A percentile compares a stretch with the other conserved stretches of the same genome.
Evolutionary conservation across 2,797 vertebrate species (phyloP).

Genomic region (Meriones psammophilus): DNA sequence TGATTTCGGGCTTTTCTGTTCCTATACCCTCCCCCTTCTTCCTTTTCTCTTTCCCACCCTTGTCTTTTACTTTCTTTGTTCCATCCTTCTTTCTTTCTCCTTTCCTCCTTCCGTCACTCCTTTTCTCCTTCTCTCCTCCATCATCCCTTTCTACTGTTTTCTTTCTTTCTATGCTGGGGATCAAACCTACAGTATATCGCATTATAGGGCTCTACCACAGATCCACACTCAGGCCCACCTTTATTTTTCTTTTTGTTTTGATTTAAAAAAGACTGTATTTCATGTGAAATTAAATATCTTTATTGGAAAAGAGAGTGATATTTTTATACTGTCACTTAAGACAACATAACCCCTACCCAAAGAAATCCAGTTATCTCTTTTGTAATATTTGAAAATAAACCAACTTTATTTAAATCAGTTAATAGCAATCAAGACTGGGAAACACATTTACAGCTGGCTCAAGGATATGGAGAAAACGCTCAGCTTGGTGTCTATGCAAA

Average conservation of each 20-base stretch:
- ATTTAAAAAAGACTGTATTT: conserved; percentile 26
- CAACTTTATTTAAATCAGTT: conserved; percentile 88
- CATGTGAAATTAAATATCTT: conserved; percentile 29
- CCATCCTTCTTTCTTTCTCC: not conserved
- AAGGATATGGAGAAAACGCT: conserved; percentile 68
- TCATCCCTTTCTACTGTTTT: not conserved
- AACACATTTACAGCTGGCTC: conserved; percentile 79
- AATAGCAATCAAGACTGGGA: conserved; percentile 79
- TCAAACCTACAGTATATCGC: not conserved
- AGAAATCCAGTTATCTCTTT: conserved; percentile 70
- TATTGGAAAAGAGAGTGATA: not conserved
- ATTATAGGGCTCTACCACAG: not conserved
- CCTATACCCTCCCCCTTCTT: too few species aligned
- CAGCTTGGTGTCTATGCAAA: conserved; percentile 75
- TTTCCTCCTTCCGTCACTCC: not conserved
- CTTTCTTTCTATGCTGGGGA: not conserved
- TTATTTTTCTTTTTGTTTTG: conserved; percentile 17
- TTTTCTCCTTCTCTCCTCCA: not conserved
- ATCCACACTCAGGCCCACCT: not conserved
- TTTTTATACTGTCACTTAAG: conserved; percentile 24
- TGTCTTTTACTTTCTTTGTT: not conserved
- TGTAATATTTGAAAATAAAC: conserved; percentile 89
- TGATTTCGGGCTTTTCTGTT: not conserved
- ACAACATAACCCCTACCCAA: conserved; percentile 15
- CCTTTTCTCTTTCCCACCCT: too few species aligned